phyloP scores from a whole-genome alignment of 1,140 invertebrate species.

The Solen grandis region DNA sequence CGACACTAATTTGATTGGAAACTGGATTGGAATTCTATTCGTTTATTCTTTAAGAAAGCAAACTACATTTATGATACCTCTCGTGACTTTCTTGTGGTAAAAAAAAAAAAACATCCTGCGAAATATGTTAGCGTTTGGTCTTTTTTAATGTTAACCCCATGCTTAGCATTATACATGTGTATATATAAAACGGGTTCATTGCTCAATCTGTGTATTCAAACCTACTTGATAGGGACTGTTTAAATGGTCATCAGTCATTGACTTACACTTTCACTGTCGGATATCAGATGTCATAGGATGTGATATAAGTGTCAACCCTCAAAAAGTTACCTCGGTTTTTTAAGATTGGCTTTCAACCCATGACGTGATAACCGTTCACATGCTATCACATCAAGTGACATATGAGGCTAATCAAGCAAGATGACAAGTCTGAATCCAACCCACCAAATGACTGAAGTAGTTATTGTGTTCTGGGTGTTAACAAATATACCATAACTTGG shows the following conservation, averaged over 20 bases:
- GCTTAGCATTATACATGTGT: neutral
- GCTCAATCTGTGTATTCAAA: neutral
- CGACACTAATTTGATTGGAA: neutral
- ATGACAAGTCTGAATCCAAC: neutral
- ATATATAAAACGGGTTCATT: neutral
- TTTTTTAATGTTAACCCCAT: neutral
- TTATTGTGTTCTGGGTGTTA: neutral
- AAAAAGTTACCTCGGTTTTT: too few relatives aligned
- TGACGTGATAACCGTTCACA: too few relatives aligned
- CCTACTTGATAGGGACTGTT: too few relatives aligned
- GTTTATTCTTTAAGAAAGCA: neutral
- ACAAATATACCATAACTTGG: neutral
- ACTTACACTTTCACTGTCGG: too few relatives aligned
- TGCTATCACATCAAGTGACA: too few relatives aligned
- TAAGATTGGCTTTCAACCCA: too few relatives aligned
- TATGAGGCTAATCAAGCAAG: neutral
- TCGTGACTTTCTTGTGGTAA: neutral
- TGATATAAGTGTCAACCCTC: too few relatives aligned
- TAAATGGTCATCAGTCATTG: too few relatives aligned
- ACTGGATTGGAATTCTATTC: neutral
- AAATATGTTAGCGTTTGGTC: neutral
- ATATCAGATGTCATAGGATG: too few relatives aligned
- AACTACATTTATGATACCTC: neutral
- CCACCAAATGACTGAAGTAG: neutral
- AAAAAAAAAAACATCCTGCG: neutral